These are phyloP conservation scores for Rhadina sibilatrix DNA, from an alignment of 2,113 vertebrate genomes.

Conservation along the genomic window DNA sequence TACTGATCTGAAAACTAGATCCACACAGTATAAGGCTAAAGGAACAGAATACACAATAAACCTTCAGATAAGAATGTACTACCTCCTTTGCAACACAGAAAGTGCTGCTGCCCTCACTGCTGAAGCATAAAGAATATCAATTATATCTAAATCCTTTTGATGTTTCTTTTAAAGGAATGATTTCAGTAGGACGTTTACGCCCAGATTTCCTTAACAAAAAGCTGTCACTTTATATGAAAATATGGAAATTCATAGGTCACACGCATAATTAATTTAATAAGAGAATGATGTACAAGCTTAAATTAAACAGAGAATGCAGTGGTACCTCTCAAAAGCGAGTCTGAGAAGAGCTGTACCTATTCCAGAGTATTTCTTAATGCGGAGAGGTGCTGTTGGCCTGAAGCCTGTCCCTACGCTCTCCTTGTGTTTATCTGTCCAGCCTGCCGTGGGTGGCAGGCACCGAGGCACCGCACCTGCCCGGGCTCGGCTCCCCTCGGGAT, in stretches of 20 bases:
- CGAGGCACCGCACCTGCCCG: neutral
- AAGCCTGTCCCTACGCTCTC: neutral
- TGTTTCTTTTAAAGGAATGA: neutral
- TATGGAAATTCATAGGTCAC: neutral
- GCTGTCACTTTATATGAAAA: neutral
- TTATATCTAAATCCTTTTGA: neutral
- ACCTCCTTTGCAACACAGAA: neutral
- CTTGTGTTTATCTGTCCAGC: rapidly evolving
- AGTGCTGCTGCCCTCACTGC: neutral
- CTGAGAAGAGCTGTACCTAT: neutral
- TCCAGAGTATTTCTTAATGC: neutral
- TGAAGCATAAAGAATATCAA: neutral
- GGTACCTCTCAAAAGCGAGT: neutral
- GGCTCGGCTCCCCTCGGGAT: neutral
- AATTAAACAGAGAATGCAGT: neutral
- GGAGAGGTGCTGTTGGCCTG: neutral
- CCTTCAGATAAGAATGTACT: neutral
- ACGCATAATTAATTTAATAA: constrained; percentile 43
- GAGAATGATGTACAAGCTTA: neutral
- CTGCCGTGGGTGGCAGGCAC: neutral
- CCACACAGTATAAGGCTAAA: neutral
- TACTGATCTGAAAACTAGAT: constrained; percentile 16
- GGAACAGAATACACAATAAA: neutral
- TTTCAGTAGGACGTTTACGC: neutral
- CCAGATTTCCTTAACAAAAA: neutral